phyloP scores from a whole-genome alignment of 1,140 invertebrate genomes.

The Druon quercuslanigerum region DNA sequence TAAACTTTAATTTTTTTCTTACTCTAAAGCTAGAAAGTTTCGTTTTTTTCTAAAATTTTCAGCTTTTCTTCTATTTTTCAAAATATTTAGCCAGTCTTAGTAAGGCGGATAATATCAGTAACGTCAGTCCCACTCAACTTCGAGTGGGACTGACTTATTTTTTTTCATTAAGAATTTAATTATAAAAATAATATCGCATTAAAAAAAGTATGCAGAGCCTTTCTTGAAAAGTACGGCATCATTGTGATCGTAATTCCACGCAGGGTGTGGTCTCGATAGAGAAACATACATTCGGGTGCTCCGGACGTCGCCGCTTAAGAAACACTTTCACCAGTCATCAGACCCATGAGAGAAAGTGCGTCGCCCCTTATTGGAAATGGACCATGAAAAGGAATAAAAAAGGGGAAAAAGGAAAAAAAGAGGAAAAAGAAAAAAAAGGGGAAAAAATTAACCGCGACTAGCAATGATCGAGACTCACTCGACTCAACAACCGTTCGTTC shows the following conservation, averaged over 20 bases:
- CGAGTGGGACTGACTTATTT: no score
- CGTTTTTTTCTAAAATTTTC: no score
- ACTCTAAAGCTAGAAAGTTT: no score
- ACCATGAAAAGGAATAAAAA: constrained; percentile 31
- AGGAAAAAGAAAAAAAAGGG: not conserved
- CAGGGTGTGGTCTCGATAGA: constrained; percentile 36
- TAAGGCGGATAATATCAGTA: no score
- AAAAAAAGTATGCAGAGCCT: no score
- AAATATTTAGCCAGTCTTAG: no score
- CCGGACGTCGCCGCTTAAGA: constrained; percentile 38
- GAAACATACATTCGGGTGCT: constrained; percentile 44
- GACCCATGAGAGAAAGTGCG: constrained; percentile 48
- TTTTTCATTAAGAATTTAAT: no score
- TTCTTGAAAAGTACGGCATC: not conserved
- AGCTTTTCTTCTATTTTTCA: no score
- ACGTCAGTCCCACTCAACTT: no score
- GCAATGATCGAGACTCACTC: not conserved
- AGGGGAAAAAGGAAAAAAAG: not conserved
- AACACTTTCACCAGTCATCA: constrained; percentile 56
- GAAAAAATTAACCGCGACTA: not conserved
- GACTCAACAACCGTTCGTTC: not conserved
- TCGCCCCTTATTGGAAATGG: constrained; percentile 46
- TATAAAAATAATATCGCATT: no score
- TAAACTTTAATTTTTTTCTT: no score
- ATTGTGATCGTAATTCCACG: constrained; percentile 33